phyloP scores from a whole-genome alignment of 2,888 invertebrate species.

The Philereme transversata region DNA sequence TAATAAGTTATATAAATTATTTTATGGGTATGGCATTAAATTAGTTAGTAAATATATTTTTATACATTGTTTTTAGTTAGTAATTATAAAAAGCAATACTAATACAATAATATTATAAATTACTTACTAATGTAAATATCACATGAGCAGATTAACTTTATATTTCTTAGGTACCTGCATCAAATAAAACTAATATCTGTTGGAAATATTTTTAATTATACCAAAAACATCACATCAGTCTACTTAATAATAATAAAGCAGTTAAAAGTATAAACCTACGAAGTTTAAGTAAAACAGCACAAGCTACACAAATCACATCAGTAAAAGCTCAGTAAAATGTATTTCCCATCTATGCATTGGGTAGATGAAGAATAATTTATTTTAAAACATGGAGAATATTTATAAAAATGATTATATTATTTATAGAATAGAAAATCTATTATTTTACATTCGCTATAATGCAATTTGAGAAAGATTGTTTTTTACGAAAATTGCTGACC shows the following conservation, averaged over 20 bases:
- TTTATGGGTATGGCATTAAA: background rate
- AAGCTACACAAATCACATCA: background rate
- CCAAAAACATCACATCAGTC: slow-evolving; percentile 16
- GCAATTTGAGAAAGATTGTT: too few species aligned
- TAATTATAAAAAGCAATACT: background rate
- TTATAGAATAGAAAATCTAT: too few species aligned
- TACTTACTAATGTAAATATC: too few species aligned
- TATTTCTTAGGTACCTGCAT: background rate
- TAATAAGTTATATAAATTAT: background rate
- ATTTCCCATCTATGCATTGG: background rate
- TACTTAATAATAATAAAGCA: slow-evolving; percentile 21
- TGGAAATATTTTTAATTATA: background rate
- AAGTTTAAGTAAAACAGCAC: background rate
- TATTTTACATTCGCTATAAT: too few species aligned
- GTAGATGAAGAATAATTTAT: background rate
- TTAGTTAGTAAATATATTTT: background rate
- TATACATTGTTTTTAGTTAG: background rate
- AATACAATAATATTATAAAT: too few species aligned
- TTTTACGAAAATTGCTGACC: too few species aligned
- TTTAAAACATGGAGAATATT: too few species aligned
- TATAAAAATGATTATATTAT: too few species aligned
- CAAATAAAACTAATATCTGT: background rate
- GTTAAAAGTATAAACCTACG: slow-evolving; percentile 1
- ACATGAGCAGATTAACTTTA: too few species aligned
- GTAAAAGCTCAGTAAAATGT: background rate